Evolutionary conservation across 2,113 vertebrate species (phyloP).

Genomic region (Indicator indicator): DNA sequence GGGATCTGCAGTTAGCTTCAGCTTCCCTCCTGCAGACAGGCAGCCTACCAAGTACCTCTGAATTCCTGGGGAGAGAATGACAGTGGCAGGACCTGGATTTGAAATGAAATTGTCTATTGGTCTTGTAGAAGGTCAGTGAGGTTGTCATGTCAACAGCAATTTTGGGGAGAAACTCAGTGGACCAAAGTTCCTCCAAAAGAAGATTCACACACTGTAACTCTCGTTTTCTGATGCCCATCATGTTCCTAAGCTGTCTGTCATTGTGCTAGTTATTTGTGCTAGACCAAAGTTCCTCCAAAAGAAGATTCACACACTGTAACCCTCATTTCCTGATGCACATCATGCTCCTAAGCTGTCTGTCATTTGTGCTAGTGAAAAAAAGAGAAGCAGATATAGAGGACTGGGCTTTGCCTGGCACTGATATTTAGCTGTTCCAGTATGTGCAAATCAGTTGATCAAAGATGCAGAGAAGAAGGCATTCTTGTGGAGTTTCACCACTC

Average conservation of each 20-base stretch:
- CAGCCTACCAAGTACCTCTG: not conserved
- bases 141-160: not conserved
- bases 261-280: not conserved
- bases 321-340: not conserved
- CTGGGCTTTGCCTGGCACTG: not conserved
- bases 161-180: not conserved
- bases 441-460: not conserved
- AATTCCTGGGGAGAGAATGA: not conserved
- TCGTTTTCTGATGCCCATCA: not conserved
- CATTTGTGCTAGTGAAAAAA: not conserved
- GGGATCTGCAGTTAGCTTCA: not conserved
- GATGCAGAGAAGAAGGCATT: not conserved
- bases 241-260: not conserved
- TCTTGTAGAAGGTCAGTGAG: not conserved
- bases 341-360: not conserved
- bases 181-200: not conserved
- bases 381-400: not conserved
- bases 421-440: not conserved
- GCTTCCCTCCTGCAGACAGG: not conserved
- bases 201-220: not conserved
- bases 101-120: not conserved
- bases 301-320: not conserved
- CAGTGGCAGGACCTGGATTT: not conserved
- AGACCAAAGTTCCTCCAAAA: not conserved
- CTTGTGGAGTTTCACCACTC: rapidly evolving